A percentile compares a stretch with the other conserved stretches of the same genome.
Conservation (phyloP, 2,113 vertebrate species). For the Sylvietta virens region DNA sequence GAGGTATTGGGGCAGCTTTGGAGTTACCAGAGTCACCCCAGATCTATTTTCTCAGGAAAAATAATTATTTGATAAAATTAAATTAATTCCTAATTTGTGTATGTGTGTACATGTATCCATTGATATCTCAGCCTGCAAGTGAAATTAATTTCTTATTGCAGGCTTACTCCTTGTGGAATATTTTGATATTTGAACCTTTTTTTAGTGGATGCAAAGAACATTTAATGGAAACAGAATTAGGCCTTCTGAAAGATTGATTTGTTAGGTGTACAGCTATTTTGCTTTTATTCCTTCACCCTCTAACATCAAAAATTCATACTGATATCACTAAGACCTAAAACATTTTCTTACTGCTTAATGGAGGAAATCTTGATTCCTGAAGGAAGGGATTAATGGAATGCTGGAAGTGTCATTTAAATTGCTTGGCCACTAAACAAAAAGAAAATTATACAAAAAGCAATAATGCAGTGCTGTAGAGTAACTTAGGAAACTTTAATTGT, state of each 20-base stretch:
- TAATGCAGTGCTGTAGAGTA: background rate
- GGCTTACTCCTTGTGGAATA: background rate
- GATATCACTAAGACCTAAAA: background rate
- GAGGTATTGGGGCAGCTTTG: background rate
- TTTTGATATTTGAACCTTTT: background rate
- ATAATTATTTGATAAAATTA: background rate
- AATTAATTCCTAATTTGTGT: background rate
- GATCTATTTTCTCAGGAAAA: background rate
- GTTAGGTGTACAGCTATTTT: background rate
- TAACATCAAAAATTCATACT: slow-evolving; percentile 45
- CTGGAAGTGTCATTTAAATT: slow-evolving; percentile 23
- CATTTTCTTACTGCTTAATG: slow-evolving; percentile 20
- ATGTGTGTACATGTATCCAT: background rate
- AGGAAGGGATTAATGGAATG: slow-evolving; percentile 42
- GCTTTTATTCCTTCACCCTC: background rate
- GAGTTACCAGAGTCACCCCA: background rate
- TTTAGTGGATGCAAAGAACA: background rate
- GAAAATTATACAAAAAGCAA: background rate
- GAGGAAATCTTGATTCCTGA: slow-evolving; percentile 35
- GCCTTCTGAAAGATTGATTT: slow-evolving; percentile 29
- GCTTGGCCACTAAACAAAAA: slow-evolving; percentile 8
- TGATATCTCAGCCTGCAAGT: background rate
- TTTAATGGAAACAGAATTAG: background rate
- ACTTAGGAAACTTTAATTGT: background rate
- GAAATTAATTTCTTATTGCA: background rate